Base-by-base conservation (phyloP, 2,113 vertebrate genomes). In the Hypanus sabinus region DNA sequence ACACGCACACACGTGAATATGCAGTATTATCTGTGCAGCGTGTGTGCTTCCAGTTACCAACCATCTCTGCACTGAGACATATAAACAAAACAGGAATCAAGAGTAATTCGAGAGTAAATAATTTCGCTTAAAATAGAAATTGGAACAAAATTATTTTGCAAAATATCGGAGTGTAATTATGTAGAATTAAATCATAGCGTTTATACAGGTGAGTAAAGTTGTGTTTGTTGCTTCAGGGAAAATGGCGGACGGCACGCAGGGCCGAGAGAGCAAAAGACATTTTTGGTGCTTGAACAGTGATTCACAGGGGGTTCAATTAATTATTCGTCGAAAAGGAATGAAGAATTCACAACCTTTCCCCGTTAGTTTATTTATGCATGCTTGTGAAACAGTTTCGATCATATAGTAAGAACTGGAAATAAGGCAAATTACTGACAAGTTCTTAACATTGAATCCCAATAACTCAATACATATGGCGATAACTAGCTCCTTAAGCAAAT, bases 181-280 rank as follows among this genome's bases (percentile, higher is more conserved):
- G 16, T 65, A 90, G 57, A 65, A 90, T 68, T 30, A 90, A 62
- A 90, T 65, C 60, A 85, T 1, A 85, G 81, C 85, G 60, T 68
- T 62, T 93, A 30, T 14, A 73, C 91, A 93, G 91, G 91, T 93
- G 68, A 93, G 91, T 46, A 18, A 73, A 36, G 68, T 70, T 93
- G 18, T 93, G 36, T 38, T 91, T 70, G 20, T 36, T 92, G 65
- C 22, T 71, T 36, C 20, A 73, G 73, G 36, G 30, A 93, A 93
- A 71, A 93, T 93, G 91, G 91, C 91, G 68, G 91, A 93, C 36
- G 24, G 20, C 33, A 46, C 91, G 0, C 24, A 70, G 70, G 70
- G 71, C 70, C 24, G 36, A 73, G 36, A 75, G 46, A 55, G 22
- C 33, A 46, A 73, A 75, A 36, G 68, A 71, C 38, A 20, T 73